Percentiles rank a stretch among this genome's conserved stretches.
Conservation (phyloP, 2,113 vertebrate genomes). For the Grammomys surdaster region DNA sequence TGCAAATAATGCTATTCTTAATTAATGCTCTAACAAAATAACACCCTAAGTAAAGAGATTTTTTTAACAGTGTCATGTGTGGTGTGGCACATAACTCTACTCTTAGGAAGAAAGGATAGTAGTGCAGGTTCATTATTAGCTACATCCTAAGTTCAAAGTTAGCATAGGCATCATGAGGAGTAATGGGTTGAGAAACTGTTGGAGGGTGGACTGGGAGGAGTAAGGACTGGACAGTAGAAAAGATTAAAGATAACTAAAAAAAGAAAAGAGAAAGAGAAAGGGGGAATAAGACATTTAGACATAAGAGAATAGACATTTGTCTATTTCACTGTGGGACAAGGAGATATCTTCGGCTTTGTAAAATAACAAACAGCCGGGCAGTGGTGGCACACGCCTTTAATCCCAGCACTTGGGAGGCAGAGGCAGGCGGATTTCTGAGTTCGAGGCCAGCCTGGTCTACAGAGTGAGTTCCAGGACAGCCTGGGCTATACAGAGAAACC, state of each 20-base stretch:
- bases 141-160: neutral
- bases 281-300: no score
- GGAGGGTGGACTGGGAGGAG: no score
- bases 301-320: neutral
- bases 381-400: no score
- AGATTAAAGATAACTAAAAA: no score
- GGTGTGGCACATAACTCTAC: neutral
- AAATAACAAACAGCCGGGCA: neutral
- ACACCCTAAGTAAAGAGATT: neutral
- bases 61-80: neutral
- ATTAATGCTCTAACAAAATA: slow-evolving; percentile 34
- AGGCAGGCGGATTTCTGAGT: no score
- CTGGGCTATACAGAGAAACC: no score
- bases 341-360: slow-evolving; percentile 19
- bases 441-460: no score
- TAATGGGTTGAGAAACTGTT: no score
- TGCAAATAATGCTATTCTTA: neutral
- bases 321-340: neutral
- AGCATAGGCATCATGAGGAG: neutral
- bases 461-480: no score
- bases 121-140: neutral
- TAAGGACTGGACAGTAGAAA: no score
- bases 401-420: no score
- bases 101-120: no score
- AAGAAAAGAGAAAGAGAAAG: fast-evolving